Conservation (phyloP, 2,113 vertebrate genomes). For the Ammodytes dubius region DNA sequence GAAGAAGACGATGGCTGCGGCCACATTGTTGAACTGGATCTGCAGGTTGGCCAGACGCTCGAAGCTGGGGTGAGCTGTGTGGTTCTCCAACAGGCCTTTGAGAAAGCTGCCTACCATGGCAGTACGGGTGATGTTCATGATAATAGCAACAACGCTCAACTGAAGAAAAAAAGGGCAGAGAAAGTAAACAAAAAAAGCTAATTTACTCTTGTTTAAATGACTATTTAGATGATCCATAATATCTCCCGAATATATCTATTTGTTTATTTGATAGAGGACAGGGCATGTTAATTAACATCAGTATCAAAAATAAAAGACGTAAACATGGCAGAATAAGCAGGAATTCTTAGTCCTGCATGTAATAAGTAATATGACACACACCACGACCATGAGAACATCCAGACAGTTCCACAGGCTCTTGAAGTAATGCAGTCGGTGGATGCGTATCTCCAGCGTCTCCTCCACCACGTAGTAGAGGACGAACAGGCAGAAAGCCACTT, state of each 20-base stretch:
- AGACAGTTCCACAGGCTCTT: slow-evolving; percentile 97
- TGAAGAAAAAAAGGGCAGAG: slow-evolving; percentile 66
- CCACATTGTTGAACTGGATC: slow-evolving; percentile 93
- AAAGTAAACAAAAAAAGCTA: slow-evolving; percentile 1
- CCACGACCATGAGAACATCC: slow-evolving; percentile 92
- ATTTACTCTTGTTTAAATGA: background rate
- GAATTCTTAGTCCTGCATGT: too few relatives aligned
- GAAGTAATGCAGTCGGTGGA: slow-evolving; percentile 94
- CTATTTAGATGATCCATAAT: too few relatives aligned
- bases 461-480: slow-evolving; percentile 96
- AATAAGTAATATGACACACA: slow-evolving; percentile 72
- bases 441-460: slow-evolving; percentile 93
- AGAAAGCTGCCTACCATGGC: slow-evolving; percentile 86
- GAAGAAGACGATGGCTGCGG: slow-evolving; percentile 93
- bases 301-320: too few relatives aligned
- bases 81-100: slow-evolving; percentile 89
- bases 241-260: too few relatives aligned
- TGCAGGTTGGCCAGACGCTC: slow-evolving; percentile 92
- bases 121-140: slow-evolving; percentile 90
- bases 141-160: slow-evolving; percentile 91
- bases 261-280: too few relatives aligned
- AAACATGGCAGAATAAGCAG: too few relatives aligned
- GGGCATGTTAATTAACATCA: too few relatives aligned
- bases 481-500: slow-evolving; percentile 95
- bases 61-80: slow-evolving; percentile 90